These are phyloP conservation scores for Poeciliopsis paucimaculata DNA, from an alignment of 2,797 vertebrate genomes.

Conservation along the genomic window DNA sequence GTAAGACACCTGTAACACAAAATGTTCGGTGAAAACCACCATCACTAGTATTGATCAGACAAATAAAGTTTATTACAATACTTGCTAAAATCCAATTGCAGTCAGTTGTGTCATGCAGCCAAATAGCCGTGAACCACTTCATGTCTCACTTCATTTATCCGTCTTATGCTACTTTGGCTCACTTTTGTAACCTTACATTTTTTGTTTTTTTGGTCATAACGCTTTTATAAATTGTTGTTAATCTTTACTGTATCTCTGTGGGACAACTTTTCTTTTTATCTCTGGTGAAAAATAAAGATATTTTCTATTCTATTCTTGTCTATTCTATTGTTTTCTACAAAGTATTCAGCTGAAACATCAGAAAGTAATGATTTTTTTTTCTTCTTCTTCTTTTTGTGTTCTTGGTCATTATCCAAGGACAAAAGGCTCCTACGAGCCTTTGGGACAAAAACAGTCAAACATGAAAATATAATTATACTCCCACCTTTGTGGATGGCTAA, in stretches of 20 bases:
- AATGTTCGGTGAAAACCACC: conserved; percentile 8
- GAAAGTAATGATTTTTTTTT: background rate
- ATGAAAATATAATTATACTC: background rate
- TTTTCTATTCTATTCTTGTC: background rate
- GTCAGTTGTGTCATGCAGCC: too few species aligned
- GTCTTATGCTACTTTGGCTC: background rate
- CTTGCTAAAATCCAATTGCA: background rate
- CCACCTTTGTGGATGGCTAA: background rate
- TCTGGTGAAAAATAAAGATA: background rate
- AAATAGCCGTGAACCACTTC: background rate
- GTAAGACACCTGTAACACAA: conserved; percentile 88
- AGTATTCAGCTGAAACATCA: background rate
- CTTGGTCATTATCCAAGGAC: background rate
- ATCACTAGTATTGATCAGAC: background rate
- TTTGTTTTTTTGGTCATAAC: background rate
- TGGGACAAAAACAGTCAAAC: background rate
- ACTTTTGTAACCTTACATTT: background rate
- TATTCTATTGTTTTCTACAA: background rate
- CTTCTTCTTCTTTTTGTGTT: too few species aligned
- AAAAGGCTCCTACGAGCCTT: background rate
- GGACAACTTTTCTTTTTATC: background rate
- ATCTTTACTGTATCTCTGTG: background rate
- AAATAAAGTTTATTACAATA: background rate
- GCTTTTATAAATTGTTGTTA: background rate
- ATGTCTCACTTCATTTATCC: background rate